Conservation (phyloP, 2,797 vertebrate species). For the Chelidonichthys spinosus region DNA sequence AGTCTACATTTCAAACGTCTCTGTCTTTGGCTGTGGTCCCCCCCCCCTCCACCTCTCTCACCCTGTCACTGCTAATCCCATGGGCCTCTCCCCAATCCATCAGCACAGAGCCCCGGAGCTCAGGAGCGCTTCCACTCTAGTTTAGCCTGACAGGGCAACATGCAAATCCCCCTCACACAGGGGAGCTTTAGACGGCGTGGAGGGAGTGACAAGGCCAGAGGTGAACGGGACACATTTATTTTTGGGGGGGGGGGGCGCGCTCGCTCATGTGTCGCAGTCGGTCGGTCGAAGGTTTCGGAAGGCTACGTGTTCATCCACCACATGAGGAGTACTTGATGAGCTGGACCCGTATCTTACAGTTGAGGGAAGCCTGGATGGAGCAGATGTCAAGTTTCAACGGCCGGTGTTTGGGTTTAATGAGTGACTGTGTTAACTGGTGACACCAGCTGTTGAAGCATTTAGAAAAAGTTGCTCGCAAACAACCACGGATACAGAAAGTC, state of each 20-base stretch:
- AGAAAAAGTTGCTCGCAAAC: no score
- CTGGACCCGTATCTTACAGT: neutral
- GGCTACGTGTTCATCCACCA: neutral
- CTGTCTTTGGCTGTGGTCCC: constrained; percentile 49
- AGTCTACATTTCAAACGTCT: constrained; percentile 62
- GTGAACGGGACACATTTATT: constrained; percentile 38
- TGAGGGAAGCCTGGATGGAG: no score
- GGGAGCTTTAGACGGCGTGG: constrained; percentile 44
- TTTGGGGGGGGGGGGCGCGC: constrained; percentile 2
- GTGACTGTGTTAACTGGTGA: no score
- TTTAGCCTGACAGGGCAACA: constrained; percentile 66
- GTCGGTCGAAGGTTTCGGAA: neutral
- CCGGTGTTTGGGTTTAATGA: no score
- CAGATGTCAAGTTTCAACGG: no score
- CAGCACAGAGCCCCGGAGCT: constrained; percentile 49
- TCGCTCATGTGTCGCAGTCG: constrained; percentile 7
- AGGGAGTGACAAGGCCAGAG: constrained; percentile 54
- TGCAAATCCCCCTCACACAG: constrained; percentile 54
- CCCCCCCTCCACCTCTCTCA: constrained; percentile 45
- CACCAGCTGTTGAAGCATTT: no score
- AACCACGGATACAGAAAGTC: no score
- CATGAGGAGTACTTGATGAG: neutral
- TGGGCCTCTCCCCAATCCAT: constrained; percentile 58
- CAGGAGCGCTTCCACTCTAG: constrained; percentile 47
- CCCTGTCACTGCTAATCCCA: constrained; percentile 70